These are phyloP conservation scores for Drosophila setifemur DNA, from an alignment of 1,140 invertebrate species.

Conservation along the genomic window DNA sequence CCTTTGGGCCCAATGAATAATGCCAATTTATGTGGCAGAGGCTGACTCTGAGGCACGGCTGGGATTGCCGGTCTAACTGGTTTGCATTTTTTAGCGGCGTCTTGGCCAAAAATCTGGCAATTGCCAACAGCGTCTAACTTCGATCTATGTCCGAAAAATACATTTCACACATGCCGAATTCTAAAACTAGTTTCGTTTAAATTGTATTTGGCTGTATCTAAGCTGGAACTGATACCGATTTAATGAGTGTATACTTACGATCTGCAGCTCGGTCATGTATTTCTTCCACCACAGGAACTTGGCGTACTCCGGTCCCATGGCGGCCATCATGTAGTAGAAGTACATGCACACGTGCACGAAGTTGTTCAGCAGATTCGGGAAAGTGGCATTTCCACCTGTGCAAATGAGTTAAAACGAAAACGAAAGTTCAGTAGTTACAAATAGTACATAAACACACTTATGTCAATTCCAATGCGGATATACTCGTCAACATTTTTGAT, in stretches of 20 bases:
- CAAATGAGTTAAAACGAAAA: too few species aligned
- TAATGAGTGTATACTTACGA: slow-evolving; percentile 86
- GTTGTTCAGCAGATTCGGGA: slow-evolving; percentile 96
- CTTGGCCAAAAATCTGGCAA: slow-evolving; percentile 22
- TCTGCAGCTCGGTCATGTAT: slow-evolving; percentile 94
- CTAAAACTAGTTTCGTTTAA: slow-evolving; percentile 64
- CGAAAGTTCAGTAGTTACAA: too few species aligned
- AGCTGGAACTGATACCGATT: slow-evolving; percentile 60
- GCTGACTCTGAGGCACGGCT: slow-evolving; percentile 28
- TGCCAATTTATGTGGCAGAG: slow-evolving; percentile 63
- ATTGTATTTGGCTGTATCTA: slow-evolving; percentile 20
- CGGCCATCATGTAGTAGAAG: slow-evolving; percentile 94
- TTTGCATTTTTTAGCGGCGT: slow-evolving; percentile 48
- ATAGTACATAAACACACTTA: too few species aligned
- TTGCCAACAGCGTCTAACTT: slow-evolving; percentile 39
- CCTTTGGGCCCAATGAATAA: slow-evolving; percentile 50
- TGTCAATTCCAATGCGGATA: too few species aligned
- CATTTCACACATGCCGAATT: slow-evolving; percentile 62
- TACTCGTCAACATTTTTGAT: too few species aligned
- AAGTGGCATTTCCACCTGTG: slow-evolving; percentile 94
- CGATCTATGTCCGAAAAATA: slow-evolving; percentile 52
- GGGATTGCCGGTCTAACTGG: slow-evolving; percentile 69
- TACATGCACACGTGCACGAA: slow-evolving; percentile 98
- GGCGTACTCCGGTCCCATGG: slow-evolving; percentile 94
- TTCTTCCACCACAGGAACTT: slow-evolving; percentile 98